phyloP scores from a whole-genome alignment of 2,888 invertebrate genomes.

The Pachymerium ferrugineum region DNA sequence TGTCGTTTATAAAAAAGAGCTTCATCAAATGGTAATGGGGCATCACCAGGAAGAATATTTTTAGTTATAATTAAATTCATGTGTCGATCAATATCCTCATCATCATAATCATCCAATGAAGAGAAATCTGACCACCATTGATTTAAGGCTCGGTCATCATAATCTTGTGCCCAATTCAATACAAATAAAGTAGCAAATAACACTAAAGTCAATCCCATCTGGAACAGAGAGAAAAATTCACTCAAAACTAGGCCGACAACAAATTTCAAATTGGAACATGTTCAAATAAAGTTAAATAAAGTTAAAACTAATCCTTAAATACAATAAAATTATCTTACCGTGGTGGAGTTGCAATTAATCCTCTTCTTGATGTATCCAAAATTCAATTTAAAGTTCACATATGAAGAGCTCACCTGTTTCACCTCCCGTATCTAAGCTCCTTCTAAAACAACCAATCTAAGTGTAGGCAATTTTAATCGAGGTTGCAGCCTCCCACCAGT shows the following conservation, averaged over 20 bases:
- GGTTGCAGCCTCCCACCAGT: slow-evolving; percentile 5
- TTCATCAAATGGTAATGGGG: slow-evolving; percentile 27
- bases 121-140: slow-evolving; percentile 30
- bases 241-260: too few relatives aligned
- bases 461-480: not conserved
- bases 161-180: slow-evolving; percentile 7
- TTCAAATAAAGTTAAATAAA: too few relatives aligned
- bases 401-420: not conserved
- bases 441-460: not conserved
- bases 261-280: too few relatives aligned
- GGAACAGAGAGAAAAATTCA: not conserved
- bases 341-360: too few relatives aligned
- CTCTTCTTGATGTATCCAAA: too few relatives aligned
- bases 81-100: slow-evolving; percentile 4
- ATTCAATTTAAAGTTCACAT: too few relatives aligned
- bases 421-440: not conserved
- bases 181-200: not conserved
- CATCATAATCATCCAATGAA: slow-evolving; percentile 29
- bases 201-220: not conserved
- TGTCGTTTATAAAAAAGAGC: not conserved
- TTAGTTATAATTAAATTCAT: slow-evolving; percentile 30
- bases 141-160: not conserved
- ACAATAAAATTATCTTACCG: too few relatives aligned
- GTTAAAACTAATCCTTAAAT: too few relatives aligned
- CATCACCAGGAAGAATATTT: slow-evolving; percentile 30